Evolutionary conservation across 2,113 vertebrate species (phyloP).

Genomic region (Pelecanoides urinatrix): DNA sequence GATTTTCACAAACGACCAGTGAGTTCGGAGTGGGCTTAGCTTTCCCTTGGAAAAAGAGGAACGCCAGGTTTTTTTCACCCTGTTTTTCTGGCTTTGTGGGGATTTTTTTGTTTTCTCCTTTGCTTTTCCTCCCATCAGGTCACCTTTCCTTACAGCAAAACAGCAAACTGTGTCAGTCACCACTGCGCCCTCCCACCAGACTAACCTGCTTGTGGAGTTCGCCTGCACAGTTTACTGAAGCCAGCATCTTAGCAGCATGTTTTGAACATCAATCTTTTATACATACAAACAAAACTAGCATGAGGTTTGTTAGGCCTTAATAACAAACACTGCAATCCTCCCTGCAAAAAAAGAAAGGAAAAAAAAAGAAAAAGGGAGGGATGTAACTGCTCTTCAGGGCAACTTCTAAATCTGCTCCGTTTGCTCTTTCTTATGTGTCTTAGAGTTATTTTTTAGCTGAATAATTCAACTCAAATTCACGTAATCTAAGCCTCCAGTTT

Average conservation of each 20-base stretch:
- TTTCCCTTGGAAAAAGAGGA: neutral
- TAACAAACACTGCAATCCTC: neutral
- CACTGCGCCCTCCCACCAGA: neutral
- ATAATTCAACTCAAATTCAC: neutral
- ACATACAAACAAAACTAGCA: neutral
- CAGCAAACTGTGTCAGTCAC: neutral
- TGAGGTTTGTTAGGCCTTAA: neutral
- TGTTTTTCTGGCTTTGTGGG: neutral
- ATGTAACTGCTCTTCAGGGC: neutral
- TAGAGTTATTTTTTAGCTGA: neutral
- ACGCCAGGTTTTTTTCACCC: rapidly evolving
- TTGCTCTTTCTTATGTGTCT: neutral
- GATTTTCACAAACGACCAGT: too few relatives aligned
- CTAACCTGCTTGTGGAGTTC: neutral
- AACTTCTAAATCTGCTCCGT: neutral
- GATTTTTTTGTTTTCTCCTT: neutral
- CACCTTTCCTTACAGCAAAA: neutral
- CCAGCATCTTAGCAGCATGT: neutral
- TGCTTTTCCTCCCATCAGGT: neutral
- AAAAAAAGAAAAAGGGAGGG: rapidly evolving
- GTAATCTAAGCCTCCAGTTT: neutral
- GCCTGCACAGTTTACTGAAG: neutral
- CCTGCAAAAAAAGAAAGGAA: neutral
- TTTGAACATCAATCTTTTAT: neutral
- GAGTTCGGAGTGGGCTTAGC: neutral